Conservation (phyloP, 2,888 invertebrate species). For the Apodemia zela region DNA sequence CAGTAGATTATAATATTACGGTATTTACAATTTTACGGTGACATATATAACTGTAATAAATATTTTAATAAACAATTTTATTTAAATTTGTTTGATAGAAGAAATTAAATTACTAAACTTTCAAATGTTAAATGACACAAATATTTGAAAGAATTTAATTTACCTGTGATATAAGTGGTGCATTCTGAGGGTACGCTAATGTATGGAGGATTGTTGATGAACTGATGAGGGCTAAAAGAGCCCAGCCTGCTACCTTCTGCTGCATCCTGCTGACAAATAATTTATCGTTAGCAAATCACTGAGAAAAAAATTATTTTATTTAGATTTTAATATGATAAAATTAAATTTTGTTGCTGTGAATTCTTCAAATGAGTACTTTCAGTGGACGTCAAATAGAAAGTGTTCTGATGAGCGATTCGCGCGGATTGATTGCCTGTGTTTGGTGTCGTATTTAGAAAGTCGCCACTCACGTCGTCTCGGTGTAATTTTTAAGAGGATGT, state of each 20-base stretch:
- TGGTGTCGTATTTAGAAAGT: conserved; percentile 69
- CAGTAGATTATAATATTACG: too few relatives aligned
- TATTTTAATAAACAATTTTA: too few relatives aligned
- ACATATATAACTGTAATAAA: too few relatives aligned
- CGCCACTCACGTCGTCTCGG: conserved; percentile 51
- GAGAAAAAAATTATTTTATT: conserved; percentile 38
- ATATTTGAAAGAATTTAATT: conserved; percentile 16
- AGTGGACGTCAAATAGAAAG: conserved; percentile 70
- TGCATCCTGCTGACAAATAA: conserved; percentile 72
- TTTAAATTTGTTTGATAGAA: too few relatives aligned
- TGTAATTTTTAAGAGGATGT: conserved; percentile 60
- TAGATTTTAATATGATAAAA: conserved; percentile 16
- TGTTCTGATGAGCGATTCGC: conserved; percentile 73
- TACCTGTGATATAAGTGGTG: conserved; percentile 72
- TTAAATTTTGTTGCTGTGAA: conserved; percentile 28
- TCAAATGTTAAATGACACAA: not conserved
- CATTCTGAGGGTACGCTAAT: conserved; percentile 82
- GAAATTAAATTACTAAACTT: not conserved
- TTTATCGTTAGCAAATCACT: conserved; percentile 9
- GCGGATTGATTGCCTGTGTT: conserved; percentile 69
- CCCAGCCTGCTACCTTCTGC: conserved; percentile 84
- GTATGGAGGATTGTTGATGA: conserved; percentile 84
- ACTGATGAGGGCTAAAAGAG: conserved; percentile 84
- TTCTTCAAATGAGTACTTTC: conserved; percentile 52
- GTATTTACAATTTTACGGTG: too few relatives aligned